Evolutionary conservation across 2,888 invertebrate species (phyloP).

Genomic region (Drosophila paranaensis): DNA sequence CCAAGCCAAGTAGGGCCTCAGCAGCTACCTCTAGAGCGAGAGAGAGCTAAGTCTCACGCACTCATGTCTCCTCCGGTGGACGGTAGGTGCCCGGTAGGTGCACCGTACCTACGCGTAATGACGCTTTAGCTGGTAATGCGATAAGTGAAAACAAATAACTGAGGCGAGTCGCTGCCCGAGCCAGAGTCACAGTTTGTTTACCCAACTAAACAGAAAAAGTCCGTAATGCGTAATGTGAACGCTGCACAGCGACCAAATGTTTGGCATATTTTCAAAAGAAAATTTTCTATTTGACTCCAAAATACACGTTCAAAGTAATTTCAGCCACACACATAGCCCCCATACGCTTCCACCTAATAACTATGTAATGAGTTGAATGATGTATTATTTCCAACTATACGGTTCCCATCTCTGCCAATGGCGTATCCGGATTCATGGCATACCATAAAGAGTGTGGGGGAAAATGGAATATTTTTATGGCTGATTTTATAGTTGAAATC

Average conservation of each 20-base stretch:
- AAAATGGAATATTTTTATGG: no score
- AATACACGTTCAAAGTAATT: constrained; percentile 14
- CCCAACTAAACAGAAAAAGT: constrained; percentile 62
- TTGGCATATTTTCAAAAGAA: constrained; percentile 50
- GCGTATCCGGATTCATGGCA: not conserved
- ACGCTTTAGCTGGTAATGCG: constrained; percentile 54
- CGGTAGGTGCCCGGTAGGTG: constrained; percentile 12
- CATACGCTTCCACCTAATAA: constrained; percentile 17
- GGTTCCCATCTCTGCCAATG: constrained; percentile 3
- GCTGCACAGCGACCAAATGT: constrained; percentile 28
- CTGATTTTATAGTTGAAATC: not conserved
- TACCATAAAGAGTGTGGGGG: not conserved
- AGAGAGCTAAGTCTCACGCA: constrained; percentile 25
- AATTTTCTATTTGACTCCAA: constrained; percentile 38
- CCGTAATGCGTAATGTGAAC: constrained; percentile 55
- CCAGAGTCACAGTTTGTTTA: constrained; percentile 61
- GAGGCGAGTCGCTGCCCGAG: constrained; percentile 39
- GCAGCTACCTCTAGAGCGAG: constrained; percentile 13
- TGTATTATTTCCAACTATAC: not conserved
- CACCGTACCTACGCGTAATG: constrained; percentile 51
- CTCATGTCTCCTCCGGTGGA: constrained; percentile 16
- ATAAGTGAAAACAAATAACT: constrained; percentile 76
- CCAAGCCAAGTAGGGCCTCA: constrained; percentile 11
- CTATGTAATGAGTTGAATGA: constrained; percentile 21
- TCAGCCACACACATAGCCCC: constrained; percentile 4